Evolutionary conservation across 2,113 vertebrate genomes (phyloP), one percentile per base, ranked within the genome.

Genomic region (Odontesthes bonariensis): DNA sequence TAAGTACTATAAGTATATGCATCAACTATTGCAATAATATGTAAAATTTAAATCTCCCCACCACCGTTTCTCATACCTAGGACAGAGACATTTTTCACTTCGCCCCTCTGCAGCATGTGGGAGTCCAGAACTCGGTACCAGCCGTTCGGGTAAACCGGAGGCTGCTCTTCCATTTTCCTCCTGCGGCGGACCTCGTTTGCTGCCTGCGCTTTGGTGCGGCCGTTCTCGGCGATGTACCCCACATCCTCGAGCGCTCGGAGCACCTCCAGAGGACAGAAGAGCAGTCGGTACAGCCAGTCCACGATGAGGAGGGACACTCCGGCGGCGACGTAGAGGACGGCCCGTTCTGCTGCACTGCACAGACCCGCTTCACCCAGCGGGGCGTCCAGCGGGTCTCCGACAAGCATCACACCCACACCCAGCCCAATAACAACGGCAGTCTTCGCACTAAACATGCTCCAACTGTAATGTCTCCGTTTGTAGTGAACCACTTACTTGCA

Each of bases 111-210:
- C 85, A 96, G 90, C 89, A 84, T 79, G 75, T 72, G 84, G 0
- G 95, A 95, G 86, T 94, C 93, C 81, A 96, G 75, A 19, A 95
- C 86, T 0, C 93, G 91, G 88, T 92, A 95, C 95, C 96, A 96
- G 81, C 96, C 96, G 73, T 95, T 95, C 3, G 96, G 96, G 46
- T 92, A 97, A 1, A 95, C 81, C 0, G 95, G 96, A 0, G 95
- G 95, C 38, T 94, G 79, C 0, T 92, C 92, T 0, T 95, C 95
- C 9, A 83, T 80, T 33, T 92, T 93, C 59, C 94, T 92, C 79
- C 94, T 77, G 61, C 92, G 83, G 11, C 95, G 90, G n/a, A 91
- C 88, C 9, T 94, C 88, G 82, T 93, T 94, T 1, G 95, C 94
- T 0, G 89, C 87, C 58, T 88, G 90, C 1, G 92, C 91, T 47